These are phyloP conservation scores for Drosophila ercepeae DNA, from an alignment of 1,140 invertebrate species.

Conservation along the genomic window DNA sequence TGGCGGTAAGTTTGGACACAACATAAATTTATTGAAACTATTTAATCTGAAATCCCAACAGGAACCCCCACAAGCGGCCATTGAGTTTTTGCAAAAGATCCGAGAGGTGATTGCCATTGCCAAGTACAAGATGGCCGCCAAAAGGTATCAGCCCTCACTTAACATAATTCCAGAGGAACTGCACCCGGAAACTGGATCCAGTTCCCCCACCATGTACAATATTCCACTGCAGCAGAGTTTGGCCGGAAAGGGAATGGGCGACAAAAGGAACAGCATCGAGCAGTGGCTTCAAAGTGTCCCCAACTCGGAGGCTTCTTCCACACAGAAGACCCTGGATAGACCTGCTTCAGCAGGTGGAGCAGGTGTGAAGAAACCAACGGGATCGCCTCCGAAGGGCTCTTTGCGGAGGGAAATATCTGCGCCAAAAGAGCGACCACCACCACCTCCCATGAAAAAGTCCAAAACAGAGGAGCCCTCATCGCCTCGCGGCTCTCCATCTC, in stretches of 20 bases:
- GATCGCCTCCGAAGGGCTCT: conserved; percentile 42
- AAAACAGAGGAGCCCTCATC: conserved; percentile 2
- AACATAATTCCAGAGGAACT: conserved; percentile 92
- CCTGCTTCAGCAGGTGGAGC: background rate
- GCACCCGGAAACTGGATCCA: conserved; percentile 75
- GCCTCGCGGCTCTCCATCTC: background rate
- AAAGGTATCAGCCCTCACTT: conserved; percentile 91
- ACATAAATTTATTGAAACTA: background rate
- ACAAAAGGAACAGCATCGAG: conserved; percentile 89
- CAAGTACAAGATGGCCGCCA: conserved; percentile 92
- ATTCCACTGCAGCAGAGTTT: conserved; percentile 70
- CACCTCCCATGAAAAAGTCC: conserved; percentile 53
- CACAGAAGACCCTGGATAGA: conserved; percentile 22
- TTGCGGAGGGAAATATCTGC: conserved; percentile 57
- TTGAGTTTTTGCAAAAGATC: conserved; percentile 94
- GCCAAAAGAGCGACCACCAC: conserved; percentile 68
- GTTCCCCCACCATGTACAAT: conserved; percentile 49
- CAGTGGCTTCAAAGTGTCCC: conserved; percentile 92
- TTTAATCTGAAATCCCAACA: conserved; percentile 64
- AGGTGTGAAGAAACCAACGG: conserved; percentile 23
- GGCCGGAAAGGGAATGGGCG: conserved; percentile 84
- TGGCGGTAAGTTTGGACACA: conserved; percentile 90
- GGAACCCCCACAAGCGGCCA: conserved; percentile 92
- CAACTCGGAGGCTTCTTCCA: conserved; percentile 63
- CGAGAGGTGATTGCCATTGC: conserved; percentile 94